Conservation (phyloP, 2,797 vertebrate species). For the Chloroceryle amazona region DNA sequence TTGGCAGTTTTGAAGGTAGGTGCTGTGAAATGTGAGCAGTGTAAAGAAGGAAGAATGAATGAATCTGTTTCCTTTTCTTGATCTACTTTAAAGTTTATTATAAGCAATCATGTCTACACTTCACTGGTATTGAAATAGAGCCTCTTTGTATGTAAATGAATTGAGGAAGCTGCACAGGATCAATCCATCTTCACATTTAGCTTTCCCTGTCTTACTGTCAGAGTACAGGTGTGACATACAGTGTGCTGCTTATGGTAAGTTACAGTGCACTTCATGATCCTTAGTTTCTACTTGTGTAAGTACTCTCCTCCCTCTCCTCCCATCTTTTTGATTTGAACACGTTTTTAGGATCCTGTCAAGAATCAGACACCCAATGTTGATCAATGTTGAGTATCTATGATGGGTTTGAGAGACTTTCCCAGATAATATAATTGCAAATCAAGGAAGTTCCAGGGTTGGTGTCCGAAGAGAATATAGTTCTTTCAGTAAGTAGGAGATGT, state of each 20-base stretch:
- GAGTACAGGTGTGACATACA: neutral
- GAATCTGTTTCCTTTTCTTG: neutral
- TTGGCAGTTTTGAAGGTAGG: neutral
- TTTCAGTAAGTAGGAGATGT: neutral
- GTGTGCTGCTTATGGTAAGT: neutral
- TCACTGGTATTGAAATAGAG: slow-evolving; percentile 15
- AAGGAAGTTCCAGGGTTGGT: neutral
- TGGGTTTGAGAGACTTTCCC: neutral
- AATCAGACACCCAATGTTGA: neutral
- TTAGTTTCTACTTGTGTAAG: neutral
- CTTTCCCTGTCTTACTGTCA: neutral
- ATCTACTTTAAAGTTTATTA: neutral
- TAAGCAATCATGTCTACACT: neutral
- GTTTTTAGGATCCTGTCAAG: neutral
- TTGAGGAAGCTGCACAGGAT: neutral
- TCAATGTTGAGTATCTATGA: neutral
- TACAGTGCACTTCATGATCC: neutral
- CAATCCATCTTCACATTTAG: neutral
- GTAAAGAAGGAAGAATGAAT: neutral
- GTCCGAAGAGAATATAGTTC: neutral
- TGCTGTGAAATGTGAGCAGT: neutral
- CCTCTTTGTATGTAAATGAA: slow-evolving; percentile 34
- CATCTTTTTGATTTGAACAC: neutral
- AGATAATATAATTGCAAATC: neutral
- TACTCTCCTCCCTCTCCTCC: neutral